These are phyloP conservation scores for Galago senegalensis DNA, from an alignment of 2,797 vertebrate species.

Conservation along the genomic window DNA sequence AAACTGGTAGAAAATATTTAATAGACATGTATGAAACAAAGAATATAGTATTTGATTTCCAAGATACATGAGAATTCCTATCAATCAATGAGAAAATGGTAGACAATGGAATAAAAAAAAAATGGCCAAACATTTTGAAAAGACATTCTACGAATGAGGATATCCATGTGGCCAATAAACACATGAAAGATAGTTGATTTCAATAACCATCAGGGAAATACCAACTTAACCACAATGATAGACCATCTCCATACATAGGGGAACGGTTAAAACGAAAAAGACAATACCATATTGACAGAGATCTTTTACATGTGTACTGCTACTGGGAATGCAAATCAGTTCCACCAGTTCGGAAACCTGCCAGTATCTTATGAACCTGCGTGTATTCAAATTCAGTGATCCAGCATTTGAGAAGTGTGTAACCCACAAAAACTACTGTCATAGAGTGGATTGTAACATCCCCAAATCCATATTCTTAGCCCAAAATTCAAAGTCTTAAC, in stretches of 20 bases:
- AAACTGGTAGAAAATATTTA: background rate
- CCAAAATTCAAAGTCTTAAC: background rate
- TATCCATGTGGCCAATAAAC: background rate
- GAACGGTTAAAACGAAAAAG: slow-evolving; percentile 10
- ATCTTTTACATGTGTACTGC: background rate
- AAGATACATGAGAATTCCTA: background rate
- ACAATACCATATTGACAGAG: background rate
- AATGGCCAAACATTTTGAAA: slow-evolving; percentile 1
- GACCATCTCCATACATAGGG: background rate
- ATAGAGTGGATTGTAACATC: background rate
- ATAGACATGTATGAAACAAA: background rate
- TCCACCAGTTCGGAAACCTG: background rate
- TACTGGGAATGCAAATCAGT: background rate
- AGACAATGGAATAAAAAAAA: background rate
- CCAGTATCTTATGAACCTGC: background rate
- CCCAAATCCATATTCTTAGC: background rate
- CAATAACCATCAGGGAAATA: background rate
- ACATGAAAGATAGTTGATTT: background rate
- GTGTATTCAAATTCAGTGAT: background rate
- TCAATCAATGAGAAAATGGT: slow-evolving; percentile 8
- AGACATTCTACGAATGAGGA: background rate
- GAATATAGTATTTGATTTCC: background rate
- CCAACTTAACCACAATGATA: background rate
- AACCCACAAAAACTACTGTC: slow-evolving; percentile 9
- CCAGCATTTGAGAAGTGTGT: background rate